Evolutionary conservation across 2,888 invertebrate species (phyloP), one percentile per base, ranked within the genome.

Genomic region (Scaptomyza tumidula): DNA sequence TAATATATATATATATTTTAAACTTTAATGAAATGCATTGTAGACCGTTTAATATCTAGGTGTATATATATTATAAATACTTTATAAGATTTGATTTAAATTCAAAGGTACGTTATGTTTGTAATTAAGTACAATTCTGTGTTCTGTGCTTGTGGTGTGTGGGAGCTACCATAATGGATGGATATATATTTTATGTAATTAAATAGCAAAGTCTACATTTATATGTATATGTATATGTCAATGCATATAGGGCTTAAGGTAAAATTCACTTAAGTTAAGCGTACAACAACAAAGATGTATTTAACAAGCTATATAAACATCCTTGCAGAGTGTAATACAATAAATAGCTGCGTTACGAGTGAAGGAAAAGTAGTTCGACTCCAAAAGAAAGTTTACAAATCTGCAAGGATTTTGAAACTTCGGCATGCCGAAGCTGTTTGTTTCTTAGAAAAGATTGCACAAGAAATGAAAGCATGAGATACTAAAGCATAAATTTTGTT

Each of bases 11-110:
- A 72, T 83, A 69, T 75, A 60, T 78, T 72, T 86, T 88, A 75
- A 86, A 84, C 68, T 75, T 80, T 84, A 86, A 86, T 86, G 87
- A 85, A 88, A 85, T 88, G 89, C 87, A 84, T 84, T 86, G 75
- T 79, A 70, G 71, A 80, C 62, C 65, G 59, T 78, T 78, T 63
- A 75, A 75, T 73, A 84, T 76, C 79, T 82, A 88, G 14, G 35
- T 80, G 61, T 73, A 69, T 79, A 80, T 78, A 83, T 80, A 75
- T 73, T 78, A 85, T 84, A 85, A 86, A 80, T 84, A 84, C 75
- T 84, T 84, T 88, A 75, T 85, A 84, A 87, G 87, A 84, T 86
- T 88, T 88, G 76, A 87, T 85, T 88, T 84, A 74, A 78, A 84
- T 84, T 88, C 75, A 86, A 80, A 83, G 84, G 84, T 85, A 85